A percentile compares a stretch with the other conserved stretches of the same genome.
Evolutionary conservation across 1,140 invertebrate genomes (phyloP).

Genomic region (silkworm (Bombyx mori)): ASM3026992v2 NC_085133.1:10444501-10445000

Average conservation of each 20-base stretch:
- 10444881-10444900: conserved; percentile 52
- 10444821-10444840: conserved; percentile 35
- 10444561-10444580: conserved; percentile 15
- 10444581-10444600: conserved; percentile 41
- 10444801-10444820: conserved; percentile 53
- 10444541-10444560: not conserved
- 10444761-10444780: conserved; percentile 52
- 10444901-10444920: conserved; percentile 27
- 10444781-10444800: conserved; percentile 58
- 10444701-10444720: conserved; percentile 43
- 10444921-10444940: conserved; percentile 44
- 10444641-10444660: conserved; percentile 58
- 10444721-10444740: conserved; percentile 48
- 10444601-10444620: conserved; percentile 24
- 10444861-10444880: conserved; percentile 53
- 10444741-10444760: conserved; percentile 51
- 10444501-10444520: too few relatives aligned
- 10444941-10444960: too few relatives aligned
- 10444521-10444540: too few relatives aligned
- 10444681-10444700: conserved; percentile 38
- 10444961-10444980: too few relatives aligned
- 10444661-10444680: conserved; percentile 48
- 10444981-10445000: too few relatives aligned
- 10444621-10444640: conserved; percentile 35
- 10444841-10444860: conserved; percentile 39